Evolutionary conservation across 1,140 invertebrate species (phyloP).

Genomic region (Papilio dardanus): DNA sequence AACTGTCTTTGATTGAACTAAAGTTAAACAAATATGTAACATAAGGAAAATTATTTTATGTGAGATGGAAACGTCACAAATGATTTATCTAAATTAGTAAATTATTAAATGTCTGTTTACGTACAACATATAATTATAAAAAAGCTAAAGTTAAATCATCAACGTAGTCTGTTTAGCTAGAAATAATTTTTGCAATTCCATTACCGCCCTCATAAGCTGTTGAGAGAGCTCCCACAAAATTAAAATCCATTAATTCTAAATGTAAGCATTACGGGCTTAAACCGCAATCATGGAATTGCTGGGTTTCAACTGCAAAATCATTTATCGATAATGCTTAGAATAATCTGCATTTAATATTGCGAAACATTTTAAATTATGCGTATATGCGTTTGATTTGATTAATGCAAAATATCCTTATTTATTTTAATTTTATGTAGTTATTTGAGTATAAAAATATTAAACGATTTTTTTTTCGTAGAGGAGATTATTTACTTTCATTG

Average conservation of each 20-base stretch:
- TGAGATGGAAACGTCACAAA: not conserved
- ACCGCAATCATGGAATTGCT: constrained; percentile 5
- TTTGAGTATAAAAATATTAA: too few species aligned
- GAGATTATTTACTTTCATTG: too few species aligned
- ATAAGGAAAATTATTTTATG: too few species aligned
- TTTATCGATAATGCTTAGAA: constrained; percentile 9
- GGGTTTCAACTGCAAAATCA: not conserved
- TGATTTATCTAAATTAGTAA: not conserved
- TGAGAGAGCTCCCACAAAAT: constrained; percentile 12
- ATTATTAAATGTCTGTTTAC: not conserved
- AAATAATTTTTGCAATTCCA: constrained; percentile 19
- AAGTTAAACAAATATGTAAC: too few species aligned
- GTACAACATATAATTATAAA: not conserved
- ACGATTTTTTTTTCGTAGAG: too few species aligned
- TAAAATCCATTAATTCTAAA: constrained; percentile 23
- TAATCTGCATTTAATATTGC: not conserved
- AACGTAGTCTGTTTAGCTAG: not conserved
- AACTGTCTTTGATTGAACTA: too few species aligned
- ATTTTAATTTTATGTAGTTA: too few species aligned
- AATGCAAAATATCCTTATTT: too few species aligned
- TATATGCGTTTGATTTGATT: not conserved
- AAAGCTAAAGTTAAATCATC: not conserved
- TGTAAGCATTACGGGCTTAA: constrained; percentile 18
- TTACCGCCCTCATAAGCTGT: constrained; percentile 21
- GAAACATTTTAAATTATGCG: not conserved